Evolutionary conservation across 2,797 vertebrate genomes (phyloP).

Genomic region (Acomys russatus): DNA sequence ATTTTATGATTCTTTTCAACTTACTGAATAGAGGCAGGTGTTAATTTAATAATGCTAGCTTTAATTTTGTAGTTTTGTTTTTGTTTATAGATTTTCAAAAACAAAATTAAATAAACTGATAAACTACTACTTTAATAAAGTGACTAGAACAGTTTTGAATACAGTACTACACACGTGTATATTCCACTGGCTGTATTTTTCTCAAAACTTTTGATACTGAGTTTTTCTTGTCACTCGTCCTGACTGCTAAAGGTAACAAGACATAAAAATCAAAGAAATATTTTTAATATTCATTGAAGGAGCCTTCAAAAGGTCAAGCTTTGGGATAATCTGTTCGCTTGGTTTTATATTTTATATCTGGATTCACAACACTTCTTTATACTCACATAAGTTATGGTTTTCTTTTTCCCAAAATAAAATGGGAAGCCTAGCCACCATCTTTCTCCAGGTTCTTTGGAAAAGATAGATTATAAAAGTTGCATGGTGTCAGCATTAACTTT

Average conservation of each 20-base stretch:
- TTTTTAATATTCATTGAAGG: slow-evolving; percentile 23
- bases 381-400: slow-evolving; percentile 48
- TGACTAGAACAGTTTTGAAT: slow-evolving; percentile 61
- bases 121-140: slow-evolving; percentile 57
- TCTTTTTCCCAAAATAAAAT: slow-evolving; percentile 61
- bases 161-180: slow-evolving; percentile 38
- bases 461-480: neutral
- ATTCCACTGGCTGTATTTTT: slow-evolving; percentile 47
- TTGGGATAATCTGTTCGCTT: neutral
- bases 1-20: slow-evolving; percentile 52
- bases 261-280: slow-evolving; percentile 25
- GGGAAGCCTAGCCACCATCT: neutral
- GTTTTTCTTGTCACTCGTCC: slow-evolving; percentile 46
- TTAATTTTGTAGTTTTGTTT: slow-evolving; percentile 64
- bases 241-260: slow-evolving; percentile 40
- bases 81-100: slow-evolving; percentile 35
- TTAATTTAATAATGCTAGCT: slow-evolving; percentile 69
- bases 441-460: neutral
- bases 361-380: slow-evolving; percentile 27
- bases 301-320: slow-evolving; percentile 26
- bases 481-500: neutral
- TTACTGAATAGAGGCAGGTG: slow-evolving; percentile 34
- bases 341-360: slow-evolving; percentile 32
- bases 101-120: slow-evolving; percentile 34
- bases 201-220: slow-evolving; percentile 37